Percentiles rank a stretch among this genome's conserved stretches.
phyloP scores from a whole-genome alignment of 2,888 invertebrate genomes.

The Drosophila lacicola region DNA sequence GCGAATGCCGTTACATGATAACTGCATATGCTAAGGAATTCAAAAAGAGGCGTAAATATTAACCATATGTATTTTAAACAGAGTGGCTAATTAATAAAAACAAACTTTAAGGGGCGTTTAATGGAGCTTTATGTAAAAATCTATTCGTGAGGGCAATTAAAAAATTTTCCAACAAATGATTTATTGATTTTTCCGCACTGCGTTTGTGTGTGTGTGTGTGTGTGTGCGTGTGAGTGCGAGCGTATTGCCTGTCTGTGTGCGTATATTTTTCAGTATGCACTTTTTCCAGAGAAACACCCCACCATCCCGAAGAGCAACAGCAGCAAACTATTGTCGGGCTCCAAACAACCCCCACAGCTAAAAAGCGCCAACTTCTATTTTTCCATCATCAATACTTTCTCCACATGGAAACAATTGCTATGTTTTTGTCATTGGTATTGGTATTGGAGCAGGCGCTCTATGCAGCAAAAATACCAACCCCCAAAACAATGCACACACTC shows the following conservation, averaged over 20 bases:
- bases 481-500: conserved; percentile 72
- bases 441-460: conserved; percentile 73
- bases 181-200: conserved; percentile 77
- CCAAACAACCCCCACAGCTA: conserved; percentile 78
- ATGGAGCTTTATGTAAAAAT: conserved; percentile 6
- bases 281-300: conserved; percentile 76
- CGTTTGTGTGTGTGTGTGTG: conserved; percentile 43
- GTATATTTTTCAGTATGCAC: conserved; percentile 78
- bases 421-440: conserved; percentile 32
- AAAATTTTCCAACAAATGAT: conserved; percentile 73
- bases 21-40: not conserved
- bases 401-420: conserved; percentile 35
- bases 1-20: conserved; percentile 4
- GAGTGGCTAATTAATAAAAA: not conserved
- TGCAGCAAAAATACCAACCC: conserved; percentile 74
- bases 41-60: not conserved
- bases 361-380: conserved; percentile 80
- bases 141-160: conserved; percentile 42
- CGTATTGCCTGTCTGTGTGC: conserved; percentile 56
- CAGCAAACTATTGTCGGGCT: conserved; percentile 52
- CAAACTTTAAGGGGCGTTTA: not conserved
- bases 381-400: conserved; percentile 74
- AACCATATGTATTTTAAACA: not conserved
- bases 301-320: conserved; percentile 38
- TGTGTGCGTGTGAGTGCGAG: conserved; percentile 31